phyloP scores from a whole-genome alignment of 2,888 invertebrate genomes.

The Uloborus plumipes region DNA sequence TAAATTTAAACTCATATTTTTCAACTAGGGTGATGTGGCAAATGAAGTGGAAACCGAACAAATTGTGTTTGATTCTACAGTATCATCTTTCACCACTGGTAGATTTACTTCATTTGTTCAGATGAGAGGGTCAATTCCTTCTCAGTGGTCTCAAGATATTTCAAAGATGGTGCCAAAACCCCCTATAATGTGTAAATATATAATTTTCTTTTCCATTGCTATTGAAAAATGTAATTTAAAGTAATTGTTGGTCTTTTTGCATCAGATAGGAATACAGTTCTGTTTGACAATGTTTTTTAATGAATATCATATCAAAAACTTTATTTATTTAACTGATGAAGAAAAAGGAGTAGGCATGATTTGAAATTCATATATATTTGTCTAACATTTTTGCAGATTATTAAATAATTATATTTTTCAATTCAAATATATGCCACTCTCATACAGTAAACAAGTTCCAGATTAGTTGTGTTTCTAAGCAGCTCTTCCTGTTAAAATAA shows the following conservation, averaged over 20 bases:
- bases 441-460: no score
- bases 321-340: no score
- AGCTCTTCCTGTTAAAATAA: no score
- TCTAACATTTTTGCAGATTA: no score
- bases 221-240: neutral
- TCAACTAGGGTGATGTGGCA: conserved; percentile 87
- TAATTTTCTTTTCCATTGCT: neutral
- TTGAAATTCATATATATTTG: no score
- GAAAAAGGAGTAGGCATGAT: no score
- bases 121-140: conserved; percentile 96
- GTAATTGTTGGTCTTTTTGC: neutral
- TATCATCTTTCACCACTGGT: conserved; percentile 80
- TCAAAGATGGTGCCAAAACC: conserved; percentile 99
- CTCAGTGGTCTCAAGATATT: conserved; percentile 97
- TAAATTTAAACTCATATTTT: conserved; percentile 33
- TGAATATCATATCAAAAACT: no score
- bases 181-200: conserved; percentile 79
- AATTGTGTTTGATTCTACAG: conserved; percentile 88
- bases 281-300: neutral
- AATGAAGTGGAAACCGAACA: conserved; percentile 99
- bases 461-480: no score
- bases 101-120: conserved; percentile 93
- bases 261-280: neutral
- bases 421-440: no score
- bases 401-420: no score